A percentile compares a stretch with the other conserved stretches of the same genome.
Evolutionary conservation across 2,888 invertebrate genomes (phyloP).

Genomic region (Ethmia dodecea): DNA sequence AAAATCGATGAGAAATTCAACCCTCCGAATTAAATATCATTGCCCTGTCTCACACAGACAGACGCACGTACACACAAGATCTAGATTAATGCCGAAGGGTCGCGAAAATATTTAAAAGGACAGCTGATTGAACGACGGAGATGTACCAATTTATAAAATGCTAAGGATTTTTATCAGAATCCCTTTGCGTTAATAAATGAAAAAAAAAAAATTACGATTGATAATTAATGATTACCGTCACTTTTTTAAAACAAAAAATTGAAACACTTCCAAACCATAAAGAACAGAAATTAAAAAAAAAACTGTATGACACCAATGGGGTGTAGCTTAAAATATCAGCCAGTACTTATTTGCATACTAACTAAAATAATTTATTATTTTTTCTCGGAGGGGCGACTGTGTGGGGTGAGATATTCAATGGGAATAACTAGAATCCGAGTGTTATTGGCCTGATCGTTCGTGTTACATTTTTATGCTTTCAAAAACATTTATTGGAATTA

Average conservation of each 20-base stretch:
- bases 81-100: constrained; percentile 62
- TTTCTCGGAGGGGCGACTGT: constrained; percentile 66
- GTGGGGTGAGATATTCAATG: constrained; percentile 67
- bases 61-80: constrained; percentile 40
- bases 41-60: constrained; percentile 56
- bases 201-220: too few species aligned
- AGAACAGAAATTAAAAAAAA: constrained; percentile 57
- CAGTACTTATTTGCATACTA: constrained; percentile 75
- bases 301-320: constrained; percentile 61
- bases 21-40: constrained; percentile 76
- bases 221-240: too few species aligned
- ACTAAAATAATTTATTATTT: constrained; percentile 79
- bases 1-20: constrained; percentile 75
- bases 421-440: constrained; percentile 69
- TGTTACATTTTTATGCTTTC: constrained; percentile 42
- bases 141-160: background rate
- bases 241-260: constrained; percentile 3
- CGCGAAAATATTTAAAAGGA: constrained; percentile 19
- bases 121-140: constrained; percentile 11
- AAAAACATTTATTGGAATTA: constrained; percentile 43
- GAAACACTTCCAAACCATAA: constrained; percentile 50
- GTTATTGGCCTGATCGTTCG: constrained; percentile 68
- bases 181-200: background rate
- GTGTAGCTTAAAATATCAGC: constrained; percentile 73
- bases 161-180: background rate